phyloP scores from a whole-genome alignment of 2,797 vertebrate species.

The Echiichthys vipera region DNA sequence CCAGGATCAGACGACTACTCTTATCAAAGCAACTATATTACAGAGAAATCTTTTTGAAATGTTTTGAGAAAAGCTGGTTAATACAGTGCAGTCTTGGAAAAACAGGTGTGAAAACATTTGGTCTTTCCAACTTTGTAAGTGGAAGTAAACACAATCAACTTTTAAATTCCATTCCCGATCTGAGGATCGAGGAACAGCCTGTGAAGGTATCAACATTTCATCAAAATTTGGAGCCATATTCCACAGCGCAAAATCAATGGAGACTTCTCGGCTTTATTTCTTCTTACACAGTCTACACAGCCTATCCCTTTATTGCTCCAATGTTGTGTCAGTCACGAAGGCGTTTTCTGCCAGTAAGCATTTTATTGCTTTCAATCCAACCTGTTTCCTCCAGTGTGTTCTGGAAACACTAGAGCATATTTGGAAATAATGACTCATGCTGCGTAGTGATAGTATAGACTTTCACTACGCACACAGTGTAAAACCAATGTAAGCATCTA shows the following conservation, averaged over 20 bases:
- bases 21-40: background rate
- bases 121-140: background rate
- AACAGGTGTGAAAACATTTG: background rate
- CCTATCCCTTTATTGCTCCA: background rate
- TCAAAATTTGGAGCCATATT: conserved; percentile 4
- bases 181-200: background rate
- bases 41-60: background rate
- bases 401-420: background rate
- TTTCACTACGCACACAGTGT: background rate
- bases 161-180: background rate
- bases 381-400: conserved; percentile 2
- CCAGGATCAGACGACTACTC: background rate
- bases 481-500: background rate
- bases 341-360: background rate
- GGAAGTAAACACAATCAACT: background rate
- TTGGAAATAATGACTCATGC: conserved; percentile 11
- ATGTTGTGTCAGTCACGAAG: conserved; percentile 12
- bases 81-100: background rate
- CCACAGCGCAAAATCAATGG: background rate
- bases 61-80: background rate
- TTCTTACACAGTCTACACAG: background rate
- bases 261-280: background rate
- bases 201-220: background rate
- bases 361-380: conserved; percentile 7
- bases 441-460: background rate